Conservation (phyloP, 2,888 invertebrate genomes). For the Chrysolina americana region DNA sequence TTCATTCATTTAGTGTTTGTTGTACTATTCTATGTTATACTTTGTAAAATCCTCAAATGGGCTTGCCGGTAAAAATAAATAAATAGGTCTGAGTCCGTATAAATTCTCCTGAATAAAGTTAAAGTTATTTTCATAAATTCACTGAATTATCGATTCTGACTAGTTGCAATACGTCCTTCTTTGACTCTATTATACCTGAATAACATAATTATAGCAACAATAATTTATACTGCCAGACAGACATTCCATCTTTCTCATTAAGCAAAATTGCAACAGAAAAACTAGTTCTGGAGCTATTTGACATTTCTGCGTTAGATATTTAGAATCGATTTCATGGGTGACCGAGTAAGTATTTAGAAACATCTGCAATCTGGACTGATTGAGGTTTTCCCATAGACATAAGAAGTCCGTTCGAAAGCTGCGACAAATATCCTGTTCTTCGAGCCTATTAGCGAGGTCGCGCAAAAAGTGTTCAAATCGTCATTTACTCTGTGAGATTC, state of each 20-base stretch:
- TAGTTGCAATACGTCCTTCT: too few species aligned
- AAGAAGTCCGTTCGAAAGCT: conserved; percentile 2
- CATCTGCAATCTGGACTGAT: conserved; percentile 6
- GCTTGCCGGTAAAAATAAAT: too few species aligned
- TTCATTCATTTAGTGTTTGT: too few species aligned
- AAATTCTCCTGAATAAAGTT: too few species aligned
- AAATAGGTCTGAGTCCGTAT: too few species aligned
- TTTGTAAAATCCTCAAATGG: too few species aligned
- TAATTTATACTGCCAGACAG: neutral
- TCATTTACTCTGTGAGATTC: neutral
- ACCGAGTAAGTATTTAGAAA: conserved; percentile 6
- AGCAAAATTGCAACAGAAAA: neutral
- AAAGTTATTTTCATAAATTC: too few species aligned
- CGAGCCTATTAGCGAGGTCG: conserved; percentile 21
- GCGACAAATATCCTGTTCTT: conserved; percentile 22
- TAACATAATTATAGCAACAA: too few species aligned
- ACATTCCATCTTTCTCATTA: neutral
- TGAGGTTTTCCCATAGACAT: conserved; percentile 19
- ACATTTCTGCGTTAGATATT: conserved; percentile 10
- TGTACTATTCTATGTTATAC: too few species aligned
- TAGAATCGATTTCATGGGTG: conserved; percentile 11
- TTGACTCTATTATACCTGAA: too few species aligned
- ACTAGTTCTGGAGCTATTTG: neutral
- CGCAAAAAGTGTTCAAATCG: conserved; percentile 13
- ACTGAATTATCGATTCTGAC: too few species aligned